These are phyloP conservation scores for Myotis daubentonii DNA, from an alignment of 2,797 vertebrate genomes.

Conservation along the genomic window DNA sequence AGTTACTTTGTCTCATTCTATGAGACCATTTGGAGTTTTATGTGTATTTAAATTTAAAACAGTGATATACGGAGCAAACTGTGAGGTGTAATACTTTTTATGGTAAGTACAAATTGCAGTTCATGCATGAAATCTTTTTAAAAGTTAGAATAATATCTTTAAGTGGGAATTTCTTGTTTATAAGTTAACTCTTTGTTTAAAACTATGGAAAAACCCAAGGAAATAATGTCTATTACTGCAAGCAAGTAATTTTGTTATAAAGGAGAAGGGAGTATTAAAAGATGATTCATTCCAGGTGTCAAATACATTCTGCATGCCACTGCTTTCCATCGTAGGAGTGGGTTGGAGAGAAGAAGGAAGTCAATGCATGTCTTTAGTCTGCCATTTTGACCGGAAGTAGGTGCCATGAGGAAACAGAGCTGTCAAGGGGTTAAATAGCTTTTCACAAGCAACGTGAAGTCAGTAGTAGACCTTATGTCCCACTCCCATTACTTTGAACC, in stretches of 20 bases:
- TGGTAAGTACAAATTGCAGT: background rate
- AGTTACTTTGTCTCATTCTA: background rate
- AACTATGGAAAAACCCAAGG: background rate
- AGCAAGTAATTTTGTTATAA: slow-evolving; percentile 29
- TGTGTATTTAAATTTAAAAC: slow-evolving; percentile 37
- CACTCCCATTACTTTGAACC: background rate
- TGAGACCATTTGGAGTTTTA: background rate
- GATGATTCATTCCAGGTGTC: background rate
- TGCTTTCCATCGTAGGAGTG: background rate
- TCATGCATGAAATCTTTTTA: background rate
- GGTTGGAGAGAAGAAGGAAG: background rate
- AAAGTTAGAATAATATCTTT: background rate
- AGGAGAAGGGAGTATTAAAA: background rate
- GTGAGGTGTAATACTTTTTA: background rate
- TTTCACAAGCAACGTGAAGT: background rate
- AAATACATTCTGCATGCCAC: background rate
- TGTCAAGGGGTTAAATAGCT: background rate
- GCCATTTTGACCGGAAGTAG: slow-evolving; percentile 11
- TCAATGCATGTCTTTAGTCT: background rate
- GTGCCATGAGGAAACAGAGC: background rate
- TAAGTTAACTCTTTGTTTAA: slow-evolving; percentile 17
- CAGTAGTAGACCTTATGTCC: background rate
- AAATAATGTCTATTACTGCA: background rate
- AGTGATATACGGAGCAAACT: background rate
- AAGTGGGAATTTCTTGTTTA: slow-evolving; percentile 6